These are phyloP conservation scores for Psittacula derbiana DNA, from an alignment of 2,797 vertebrate genomes.

Conservation along the genomic window DNA sequence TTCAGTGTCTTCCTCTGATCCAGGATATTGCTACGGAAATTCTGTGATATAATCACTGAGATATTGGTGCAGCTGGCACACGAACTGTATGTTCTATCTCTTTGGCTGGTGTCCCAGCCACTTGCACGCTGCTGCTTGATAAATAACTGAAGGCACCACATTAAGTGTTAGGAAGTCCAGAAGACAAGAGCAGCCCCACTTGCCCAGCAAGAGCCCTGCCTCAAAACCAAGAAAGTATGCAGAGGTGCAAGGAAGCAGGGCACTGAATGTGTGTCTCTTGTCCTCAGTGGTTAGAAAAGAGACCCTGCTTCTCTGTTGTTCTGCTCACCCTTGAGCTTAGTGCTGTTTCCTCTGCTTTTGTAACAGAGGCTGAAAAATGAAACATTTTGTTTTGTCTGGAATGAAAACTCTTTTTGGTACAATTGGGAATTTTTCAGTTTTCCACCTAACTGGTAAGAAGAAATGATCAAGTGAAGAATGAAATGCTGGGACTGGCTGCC, in stretches of 20 bases:
- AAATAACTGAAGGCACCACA: not conserved
- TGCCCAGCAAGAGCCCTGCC: not conserved
- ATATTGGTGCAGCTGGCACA: not conserved
- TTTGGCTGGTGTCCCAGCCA: not conserved
- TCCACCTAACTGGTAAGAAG: not conserved
- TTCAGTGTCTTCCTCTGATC: not conserved
- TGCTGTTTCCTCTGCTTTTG: not conserved
- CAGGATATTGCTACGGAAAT: not conserved
- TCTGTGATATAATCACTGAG: not conserved
- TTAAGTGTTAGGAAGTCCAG: not conserved
- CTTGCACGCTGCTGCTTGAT: fast-evolving
- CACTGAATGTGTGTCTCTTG: not conserved
- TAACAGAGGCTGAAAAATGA: not conserved
- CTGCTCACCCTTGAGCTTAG: not conserved
- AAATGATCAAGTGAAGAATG: not conserved
- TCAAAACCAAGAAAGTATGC: not conserved
- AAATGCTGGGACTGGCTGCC: not conserved
- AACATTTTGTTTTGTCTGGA: not conserved
- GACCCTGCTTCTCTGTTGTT: not conserved
- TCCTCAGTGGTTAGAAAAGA: not conserved
- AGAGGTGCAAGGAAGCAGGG: not conserved
- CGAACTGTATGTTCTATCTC: fast-evolving
- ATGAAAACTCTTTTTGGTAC: not conserved
- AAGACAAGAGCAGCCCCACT: not conserved
- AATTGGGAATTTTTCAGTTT: not conserved